Percentiles rank a stretch among this genome's conserved stretches.
Evolutionary conservation across 2,888 invertebrate genomes (phyloP).

Genomic region (Lycia hirtaria): DNA sequence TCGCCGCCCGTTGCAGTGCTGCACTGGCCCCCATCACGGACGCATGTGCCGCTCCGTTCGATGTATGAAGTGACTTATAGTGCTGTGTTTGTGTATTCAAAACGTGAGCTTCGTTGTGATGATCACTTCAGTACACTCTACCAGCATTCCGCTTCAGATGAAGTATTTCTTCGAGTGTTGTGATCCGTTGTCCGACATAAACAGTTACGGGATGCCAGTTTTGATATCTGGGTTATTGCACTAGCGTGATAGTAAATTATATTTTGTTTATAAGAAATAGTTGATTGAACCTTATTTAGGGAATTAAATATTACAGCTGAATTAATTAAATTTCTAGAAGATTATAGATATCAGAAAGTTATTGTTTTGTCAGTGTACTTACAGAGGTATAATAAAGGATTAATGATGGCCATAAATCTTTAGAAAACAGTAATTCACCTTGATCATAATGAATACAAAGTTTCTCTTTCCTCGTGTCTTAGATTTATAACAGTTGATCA

Average conservation of each 20-base stretch:
- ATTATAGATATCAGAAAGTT: no score
- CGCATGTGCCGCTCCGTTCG: constrained; percentile 50
- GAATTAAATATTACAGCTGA: neutral
- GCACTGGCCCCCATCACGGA: constrained; percentile 63
- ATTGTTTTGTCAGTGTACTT: no score
- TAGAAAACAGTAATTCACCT: neutral
- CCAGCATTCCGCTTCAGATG: neutral
- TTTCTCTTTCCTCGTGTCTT: neutral
- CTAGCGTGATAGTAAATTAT: neutral
- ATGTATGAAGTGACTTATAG: constrained; percentile 30
- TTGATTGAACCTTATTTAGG: neutral
- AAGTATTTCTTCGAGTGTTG: neutral
- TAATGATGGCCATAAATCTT: neutral
- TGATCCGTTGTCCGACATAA: neutral
- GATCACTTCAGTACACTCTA: neutral
- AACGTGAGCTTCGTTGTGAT: constrained; percentile 41
- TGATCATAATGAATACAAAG: neutral
- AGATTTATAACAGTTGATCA: neutral
- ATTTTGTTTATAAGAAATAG: neutral
- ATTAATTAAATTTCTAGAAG: no score
- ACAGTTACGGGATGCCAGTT: constrained; percentile 6
- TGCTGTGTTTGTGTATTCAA: constrained; percentile 44
- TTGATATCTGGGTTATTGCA: constrained; percentile 8
- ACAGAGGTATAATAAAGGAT: neutral
- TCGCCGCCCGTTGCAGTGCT: constrained; percentile 65